Percentiles rank a stretch among this genome's conserved stretches.
Conservation (phyloP, 92 coral and sea anemone genomes). For the Desmophyllum pertusum region DNA sequence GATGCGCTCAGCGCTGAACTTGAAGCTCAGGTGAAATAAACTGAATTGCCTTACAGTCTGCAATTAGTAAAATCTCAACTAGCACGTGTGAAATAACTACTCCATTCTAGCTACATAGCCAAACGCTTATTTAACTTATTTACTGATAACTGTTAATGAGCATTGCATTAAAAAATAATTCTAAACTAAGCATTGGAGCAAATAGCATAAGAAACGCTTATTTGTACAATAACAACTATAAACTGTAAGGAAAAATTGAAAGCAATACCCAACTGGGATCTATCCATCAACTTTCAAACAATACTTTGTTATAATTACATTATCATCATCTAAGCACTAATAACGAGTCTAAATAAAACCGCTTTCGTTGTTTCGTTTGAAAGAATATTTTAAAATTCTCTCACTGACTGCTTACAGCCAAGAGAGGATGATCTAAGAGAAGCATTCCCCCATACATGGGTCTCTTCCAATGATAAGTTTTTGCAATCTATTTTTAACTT, state of each 20-base stretch:
- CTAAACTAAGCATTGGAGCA: neutral
- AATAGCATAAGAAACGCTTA: neutral
- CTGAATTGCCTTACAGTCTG: neutral
- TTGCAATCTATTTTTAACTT: no score
- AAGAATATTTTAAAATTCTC: no score
- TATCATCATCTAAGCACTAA: neutral
- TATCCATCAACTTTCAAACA: neutral
- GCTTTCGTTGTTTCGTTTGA: no score
- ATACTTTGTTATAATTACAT: neutral
- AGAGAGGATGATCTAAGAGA: no score
- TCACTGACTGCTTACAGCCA: no score
- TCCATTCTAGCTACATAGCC: neutral
- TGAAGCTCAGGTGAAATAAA: conserved; percentile 84
- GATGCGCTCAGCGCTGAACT: conserved; percentile 85
- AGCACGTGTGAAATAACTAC: neutral
- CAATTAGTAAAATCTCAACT: neutral
- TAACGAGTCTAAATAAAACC: no score
- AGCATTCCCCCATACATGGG: no score
- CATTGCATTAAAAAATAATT: neutral
- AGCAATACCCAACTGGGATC: neutral
- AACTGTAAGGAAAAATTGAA: neutral
- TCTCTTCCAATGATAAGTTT: no score
- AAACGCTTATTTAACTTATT: no score
- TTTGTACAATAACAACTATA: neutral
- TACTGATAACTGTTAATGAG: neutral